phyloP scores from a whole-genome alignment of 2,113 vertebrate genomes.

The Aleadryas rufinucha region DNA sequence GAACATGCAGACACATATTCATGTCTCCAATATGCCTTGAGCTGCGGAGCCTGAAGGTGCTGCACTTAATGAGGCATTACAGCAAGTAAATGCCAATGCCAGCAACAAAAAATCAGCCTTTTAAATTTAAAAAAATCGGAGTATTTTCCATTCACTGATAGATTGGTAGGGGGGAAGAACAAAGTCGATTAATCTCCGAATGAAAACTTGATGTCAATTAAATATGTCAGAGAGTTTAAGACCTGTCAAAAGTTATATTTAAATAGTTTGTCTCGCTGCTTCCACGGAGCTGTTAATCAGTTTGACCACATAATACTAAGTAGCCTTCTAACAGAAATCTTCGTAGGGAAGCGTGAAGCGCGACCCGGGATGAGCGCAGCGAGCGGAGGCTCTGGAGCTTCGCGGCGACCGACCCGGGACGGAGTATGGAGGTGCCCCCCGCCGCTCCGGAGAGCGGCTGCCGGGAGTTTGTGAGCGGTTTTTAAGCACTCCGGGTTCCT shows the following conservation, averaged over 20 bases:
- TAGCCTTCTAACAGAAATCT: not conserved
- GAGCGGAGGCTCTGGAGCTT: not conserved
- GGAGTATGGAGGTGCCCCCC: not conserved
- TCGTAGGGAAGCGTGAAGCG: rapidly evolving
- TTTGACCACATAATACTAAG: not conserved
- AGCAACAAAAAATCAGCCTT: not conserved
- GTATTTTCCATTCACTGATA: not conserved
- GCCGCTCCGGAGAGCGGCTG: not conserved
- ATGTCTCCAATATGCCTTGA: not conserved
- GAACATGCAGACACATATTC: not conserved
- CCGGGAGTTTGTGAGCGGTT: rapidly evolving
- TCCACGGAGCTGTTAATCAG: not conserved
- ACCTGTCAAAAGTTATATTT: not conserved
- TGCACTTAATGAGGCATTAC: not conserved
- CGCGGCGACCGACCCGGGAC: no score
- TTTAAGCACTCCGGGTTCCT: rapidly evolving
- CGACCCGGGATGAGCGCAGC: not conserved
- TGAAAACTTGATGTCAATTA: not conserved
- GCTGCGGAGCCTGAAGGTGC: rapidly evolving
- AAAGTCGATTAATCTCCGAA: not conserved
- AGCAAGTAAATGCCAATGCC: not conserved
- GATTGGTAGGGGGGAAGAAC: not conserved
- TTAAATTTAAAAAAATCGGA: not conserved
- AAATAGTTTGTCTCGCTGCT: not conserved
- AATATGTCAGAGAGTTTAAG: not conserved